Conservation (phyloP, 2,888 invertebrate genomes). For the Elysia crispata region DNA sequence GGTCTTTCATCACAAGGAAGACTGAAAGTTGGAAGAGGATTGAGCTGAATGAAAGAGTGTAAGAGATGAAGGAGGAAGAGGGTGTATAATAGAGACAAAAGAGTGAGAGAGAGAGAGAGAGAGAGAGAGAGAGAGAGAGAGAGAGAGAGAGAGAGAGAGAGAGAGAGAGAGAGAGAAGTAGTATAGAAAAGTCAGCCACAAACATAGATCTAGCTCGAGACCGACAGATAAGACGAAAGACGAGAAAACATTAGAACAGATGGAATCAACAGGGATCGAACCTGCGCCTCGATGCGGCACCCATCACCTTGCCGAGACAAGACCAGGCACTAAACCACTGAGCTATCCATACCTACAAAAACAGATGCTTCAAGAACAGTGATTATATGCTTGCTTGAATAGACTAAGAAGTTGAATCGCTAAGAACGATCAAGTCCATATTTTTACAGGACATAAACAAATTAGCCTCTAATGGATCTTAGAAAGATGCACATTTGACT, state of each 20-base stretch:
- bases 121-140: no score
- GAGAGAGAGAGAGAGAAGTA: constrained; percentile 9
- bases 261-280: not conserved
- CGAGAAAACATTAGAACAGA: not conserved
- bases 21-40: not conserved
- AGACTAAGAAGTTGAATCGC: not conserved
- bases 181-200: no score
- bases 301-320: no score
- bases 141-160: constrained; percentile 6
- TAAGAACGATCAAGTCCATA: not conserved
- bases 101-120: not conserved
- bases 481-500: no score
- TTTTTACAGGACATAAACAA: not conserved
- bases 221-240: not conserved
- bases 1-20: not conserved
- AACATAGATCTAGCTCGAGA: no score
- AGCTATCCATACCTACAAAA: no score
- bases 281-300: no score
- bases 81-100: no score
- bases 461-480: no score
- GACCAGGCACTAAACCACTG: no score
- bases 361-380: no score
- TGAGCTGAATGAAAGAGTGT: not conserved
- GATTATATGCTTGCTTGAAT: no score
- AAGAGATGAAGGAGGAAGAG: not conserved